Percentiles rank a stretch among this genome's conserved stretches.
These are phyloP conservation scores for Drosophila repleta DNA, from an alignment of 1,140 invertebrate genomes.

Conservation along the genomic window DNA sequence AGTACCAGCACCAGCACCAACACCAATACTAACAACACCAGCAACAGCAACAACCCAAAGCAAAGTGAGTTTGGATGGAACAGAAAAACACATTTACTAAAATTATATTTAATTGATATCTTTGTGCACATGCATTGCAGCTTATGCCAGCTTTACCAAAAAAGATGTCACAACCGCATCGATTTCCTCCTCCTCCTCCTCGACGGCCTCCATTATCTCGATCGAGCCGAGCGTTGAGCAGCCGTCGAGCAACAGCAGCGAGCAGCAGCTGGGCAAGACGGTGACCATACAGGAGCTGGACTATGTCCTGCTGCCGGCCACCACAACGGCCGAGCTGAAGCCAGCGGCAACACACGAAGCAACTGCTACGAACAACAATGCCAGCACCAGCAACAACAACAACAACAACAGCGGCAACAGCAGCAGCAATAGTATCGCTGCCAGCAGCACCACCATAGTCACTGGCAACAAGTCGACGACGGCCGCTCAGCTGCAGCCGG, in stretches of 20 bases:
- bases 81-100: too few relatives aligned
- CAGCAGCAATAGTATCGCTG: constrained; percentile 26
- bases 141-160: constrained; percentile 74
- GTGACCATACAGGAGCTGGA: constrained; percentile 54
- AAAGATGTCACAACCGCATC: constrained; percentile 55
- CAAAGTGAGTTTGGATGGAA: constrained; percentile 50
- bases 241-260: constrained; percentile 25
- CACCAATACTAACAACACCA: neutral
- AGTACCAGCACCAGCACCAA: neutral
- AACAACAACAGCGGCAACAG: constrained; percentile 7
- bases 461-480: constrained; percentile 22
- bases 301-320: constrained; percentile 52
- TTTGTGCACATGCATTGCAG: constrained; percentile 47
- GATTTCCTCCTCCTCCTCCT: constrained; percentile 62
- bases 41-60: constrained; percentile 54
- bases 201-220: constrained; percentile 65
- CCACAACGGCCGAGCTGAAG: constrained; percentile 46
- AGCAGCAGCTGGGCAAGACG: constrained; percentile 17
- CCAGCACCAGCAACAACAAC: constrained; percentile 26
- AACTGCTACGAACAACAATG: constrained; percentile 30
- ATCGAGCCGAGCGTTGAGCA: constrained; percentile 52
- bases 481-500: constrained; percentile 2
- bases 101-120: neutral
- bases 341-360: constrained; percentile 25
- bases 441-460: neutral